phyloP scores from a whole-genome alignment of 2,797 vertebrate species.

The Lacerta bilineata region DNA sequence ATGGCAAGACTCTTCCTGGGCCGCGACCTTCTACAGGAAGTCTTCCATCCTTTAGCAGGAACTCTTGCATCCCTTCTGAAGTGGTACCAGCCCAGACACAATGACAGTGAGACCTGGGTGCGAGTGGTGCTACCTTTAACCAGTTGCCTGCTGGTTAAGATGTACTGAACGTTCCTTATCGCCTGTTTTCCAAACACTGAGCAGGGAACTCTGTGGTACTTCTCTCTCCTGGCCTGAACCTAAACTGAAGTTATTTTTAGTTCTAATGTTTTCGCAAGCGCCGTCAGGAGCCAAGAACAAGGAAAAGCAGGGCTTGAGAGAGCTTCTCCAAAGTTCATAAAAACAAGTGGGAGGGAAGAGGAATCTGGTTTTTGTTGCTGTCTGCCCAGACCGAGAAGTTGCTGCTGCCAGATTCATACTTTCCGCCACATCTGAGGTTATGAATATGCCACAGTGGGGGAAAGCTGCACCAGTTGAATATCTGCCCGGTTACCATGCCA shows the following conservation, averaged over 20 bases:
- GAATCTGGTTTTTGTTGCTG: not conserved
- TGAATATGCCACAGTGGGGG: too few species aligned
- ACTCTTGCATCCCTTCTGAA: not conserved
- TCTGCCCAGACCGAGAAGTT: not conserved
- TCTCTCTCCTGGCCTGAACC: not conserved
- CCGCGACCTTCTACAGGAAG: too few species aligned
- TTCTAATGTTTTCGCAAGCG: not conserved
- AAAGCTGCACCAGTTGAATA: not conserved
- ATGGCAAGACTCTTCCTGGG: too few species aligned
- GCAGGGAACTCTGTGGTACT: not conserved
- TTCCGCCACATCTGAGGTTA: too few species aligned
- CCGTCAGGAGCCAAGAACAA: not conserved
- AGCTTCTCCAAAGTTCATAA: not conserved
- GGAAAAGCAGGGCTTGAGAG: not conserved
- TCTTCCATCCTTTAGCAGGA: not conserved
- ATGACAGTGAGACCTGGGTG: too few species aligned
- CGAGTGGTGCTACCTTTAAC: too few species aligned
- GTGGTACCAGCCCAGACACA: not conserved
- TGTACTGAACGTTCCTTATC: not conserved
- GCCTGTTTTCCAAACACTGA: too few species aligned
- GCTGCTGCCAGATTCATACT: not conserved
- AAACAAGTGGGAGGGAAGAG: not conserved
- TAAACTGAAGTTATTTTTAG: constrained; percentile 37
- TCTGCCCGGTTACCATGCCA: not conserved
- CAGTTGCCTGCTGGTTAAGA: not conserved